Conservation (phyloP, 2,113 vertebrate genomes). For the Formicarius rufipectus region DNA sequence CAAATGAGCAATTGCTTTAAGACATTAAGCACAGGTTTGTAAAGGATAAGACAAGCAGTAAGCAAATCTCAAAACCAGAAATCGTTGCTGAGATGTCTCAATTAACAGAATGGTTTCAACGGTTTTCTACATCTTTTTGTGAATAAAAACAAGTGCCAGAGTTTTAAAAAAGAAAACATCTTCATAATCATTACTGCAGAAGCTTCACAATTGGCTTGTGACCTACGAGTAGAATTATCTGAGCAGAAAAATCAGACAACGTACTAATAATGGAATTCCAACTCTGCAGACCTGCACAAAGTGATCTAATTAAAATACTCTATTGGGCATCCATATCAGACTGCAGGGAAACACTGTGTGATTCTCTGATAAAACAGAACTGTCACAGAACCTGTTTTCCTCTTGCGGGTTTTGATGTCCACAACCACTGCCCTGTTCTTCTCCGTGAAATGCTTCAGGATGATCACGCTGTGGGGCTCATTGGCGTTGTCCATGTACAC, state of each 20-base stretch:
- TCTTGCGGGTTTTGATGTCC: constrained; percentile 93
- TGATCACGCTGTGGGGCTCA: constrained; percentile 90
- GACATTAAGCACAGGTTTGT: background rate
- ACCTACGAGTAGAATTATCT: background rate
- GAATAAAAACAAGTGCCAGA: background rate
- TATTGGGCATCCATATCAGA: background rate
- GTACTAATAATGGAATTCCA: background rate
- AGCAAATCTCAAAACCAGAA: background rate
- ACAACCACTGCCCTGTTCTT: constrained; percentile 95
- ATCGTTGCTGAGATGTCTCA: background rate
- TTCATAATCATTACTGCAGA: background rate
- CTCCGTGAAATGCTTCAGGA: constrained; percentile 96
- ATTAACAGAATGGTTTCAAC: background rate
- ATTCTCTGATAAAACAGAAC: constrained; percentile 31
- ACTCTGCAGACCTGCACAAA: background rate
- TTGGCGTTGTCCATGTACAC: constrained; percentile 97
- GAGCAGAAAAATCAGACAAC: background rate
- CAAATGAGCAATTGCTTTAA: background rate
- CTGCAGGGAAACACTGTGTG: background rate
- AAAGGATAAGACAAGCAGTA: background rate
- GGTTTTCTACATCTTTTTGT: background rate
- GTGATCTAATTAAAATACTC: background rate
- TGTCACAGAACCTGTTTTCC: constrained; percentile 86
- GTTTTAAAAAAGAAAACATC: background rate
- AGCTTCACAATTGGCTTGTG: background rate